phyloP scores from a whole-genome alignment of 2,888 invertebrate genomes.

The Euplexia lucipara region DNA sequence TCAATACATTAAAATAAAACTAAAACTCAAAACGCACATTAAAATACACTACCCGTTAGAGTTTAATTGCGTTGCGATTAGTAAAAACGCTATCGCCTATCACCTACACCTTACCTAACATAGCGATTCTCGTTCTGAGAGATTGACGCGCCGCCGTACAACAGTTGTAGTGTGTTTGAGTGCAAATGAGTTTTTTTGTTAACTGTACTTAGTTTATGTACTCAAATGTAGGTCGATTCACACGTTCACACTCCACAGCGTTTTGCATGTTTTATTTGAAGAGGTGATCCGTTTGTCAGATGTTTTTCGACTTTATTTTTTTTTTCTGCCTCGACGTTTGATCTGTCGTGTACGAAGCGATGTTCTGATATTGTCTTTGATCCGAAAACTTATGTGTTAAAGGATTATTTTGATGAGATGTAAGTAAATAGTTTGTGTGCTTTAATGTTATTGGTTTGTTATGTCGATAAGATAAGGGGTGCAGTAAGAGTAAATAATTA shows the following conservation, averaged over 20 bases:
- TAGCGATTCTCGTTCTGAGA: slow-evolving; percentile 79
- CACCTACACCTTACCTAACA: slow-evolving; percentile 66
- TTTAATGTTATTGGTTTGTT: background rate
- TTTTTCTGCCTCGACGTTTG: slow-evolving; percentile 15
- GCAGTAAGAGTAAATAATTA: too few relatives aligned
- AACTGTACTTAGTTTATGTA: slow-evolving; percentile 60
- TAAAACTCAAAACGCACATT: too few relatives aligned
- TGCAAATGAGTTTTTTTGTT: slow-evolving; percentile 86
- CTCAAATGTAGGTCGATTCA: slow-evolving; percentile 59
- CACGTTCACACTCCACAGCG: slow-evolving; percentile 48
- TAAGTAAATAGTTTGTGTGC: background rate
- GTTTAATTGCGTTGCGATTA: too few relatives aligned
- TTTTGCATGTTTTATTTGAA: slow-evolving; percentile 55
- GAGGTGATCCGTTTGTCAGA: slow-evolving; percentile 41
- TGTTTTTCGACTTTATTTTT: slow-evolving; percentile 22
- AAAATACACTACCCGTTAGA: too few relatives aligned
- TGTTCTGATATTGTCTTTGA: slow-evolving; percentile 21
- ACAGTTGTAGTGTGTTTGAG: slow-evolving; percentile 80
- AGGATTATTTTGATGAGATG: background rate
- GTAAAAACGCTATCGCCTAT: slow-evolving; percentile 56
- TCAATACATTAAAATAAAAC: too few relatives aligned
- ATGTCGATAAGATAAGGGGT: too few relatives aligned
- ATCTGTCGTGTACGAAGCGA: slow-evolving; percentile 1
- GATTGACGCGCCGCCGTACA: slow-evolving; percentile 80
- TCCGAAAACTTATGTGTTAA: background rate